phyloP scores from a whole-genome alignment of 64 coral and sea anemone genomes.

The Montipora foliosa region DNA sequence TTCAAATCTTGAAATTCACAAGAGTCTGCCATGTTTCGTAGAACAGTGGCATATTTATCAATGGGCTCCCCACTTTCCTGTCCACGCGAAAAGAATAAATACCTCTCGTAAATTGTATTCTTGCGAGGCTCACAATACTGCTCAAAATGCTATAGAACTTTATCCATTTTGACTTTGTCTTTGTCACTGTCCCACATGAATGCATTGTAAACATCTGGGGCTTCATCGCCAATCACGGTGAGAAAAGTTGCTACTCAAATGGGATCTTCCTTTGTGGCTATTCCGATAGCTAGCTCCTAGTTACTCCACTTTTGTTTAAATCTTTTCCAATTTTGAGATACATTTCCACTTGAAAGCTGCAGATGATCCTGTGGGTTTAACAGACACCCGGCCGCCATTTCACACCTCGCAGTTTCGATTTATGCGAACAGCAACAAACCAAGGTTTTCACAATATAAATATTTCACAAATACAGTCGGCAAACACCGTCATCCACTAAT shows the following conservation, averaged over 20 bases:
- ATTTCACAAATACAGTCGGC: too few species aligned
- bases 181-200: not conserved
- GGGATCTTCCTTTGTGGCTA: not conserved
- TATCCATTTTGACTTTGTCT: not conserved
- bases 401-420: not conserved
- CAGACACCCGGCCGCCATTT: not conserved
- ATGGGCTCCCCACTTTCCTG: not conserved
- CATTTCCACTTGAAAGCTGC: not conserved
- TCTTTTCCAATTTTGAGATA: conserved; percentile 3
- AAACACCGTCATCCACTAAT: too few species aligned
- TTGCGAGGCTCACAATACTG: not conserved
- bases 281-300: not conserved
- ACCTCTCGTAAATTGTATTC: conserved; percentile 15
- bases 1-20: conserved; percentile 55
- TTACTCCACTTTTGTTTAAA: conserved; percentile 22
- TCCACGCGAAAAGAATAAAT: conserved; percentile 1
- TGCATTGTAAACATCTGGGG: not conserved
- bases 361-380: not conserved
- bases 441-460: too few species aligned
- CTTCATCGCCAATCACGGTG: not conserved
- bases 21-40: not conserved
- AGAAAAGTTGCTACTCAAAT: not conserved
- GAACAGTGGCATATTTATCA: not conserved
- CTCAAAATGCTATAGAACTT: not conserved
- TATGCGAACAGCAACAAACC: not conserved